Base-by-base conservation (phyloP, 2,113 vertebrate genomes). In the Erythrocercus mccallii region DNA sequence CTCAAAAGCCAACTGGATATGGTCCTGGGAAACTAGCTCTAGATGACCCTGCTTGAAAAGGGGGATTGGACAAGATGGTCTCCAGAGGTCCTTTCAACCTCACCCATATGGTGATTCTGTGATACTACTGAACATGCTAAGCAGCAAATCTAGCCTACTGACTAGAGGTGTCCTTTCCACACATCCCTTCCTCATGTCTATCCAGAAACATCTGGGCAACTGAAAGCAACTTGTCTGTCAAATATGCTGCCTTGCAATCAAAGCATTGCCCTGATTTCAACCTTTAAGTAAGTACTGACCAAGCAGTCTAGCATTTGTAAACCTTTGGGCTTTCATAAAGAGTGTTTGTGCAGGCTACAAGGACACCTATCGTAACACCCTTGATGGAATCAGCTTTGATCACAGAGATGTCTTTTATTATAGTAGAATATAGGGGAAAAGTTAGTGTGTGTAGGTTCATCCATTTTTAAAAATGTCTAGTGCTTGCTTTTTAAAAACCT, bases 401-500 rank as follows among this genome's bases (percentile, higher is more conserved):
- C 61, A 71, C 57, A 82, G 61, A 35, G 12, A 38, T 38, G 21
- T 20, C n/a, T 93, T 92, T 92, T 69, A 42, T 84, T 85, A 23
- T 28, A 18, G 53, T 42, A 81, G 73, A 87, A 92, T 85, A 94
- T 15, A 72, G 81, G 78, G 77, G 53, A 2, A 81, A 89, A 86
- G 80, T 91, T 91, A 48, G 64, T 48, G 35, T 73, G 85, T 64
- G 88, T 3, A 51, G 86, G 40, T 68, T 93, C 42, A 66, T 61
- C 87, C 51, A n/a, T 84, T 90, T 94, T 90, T 85, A 47, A 51
- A 94, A 94, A 70, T 1, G 5, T 88, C 73, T 87, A 47, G 48
- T 65, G 31, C 54, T 95, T 95, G 77, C 72, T 95, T 94, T 96
- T 94, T 79, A 0, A 87, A 94, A 95, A 85, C 14, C 65, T 92